phyloP scores from a whole-genome alignment of 1,140 invertebrate genomes.

The Homarus americanus region DNA sequence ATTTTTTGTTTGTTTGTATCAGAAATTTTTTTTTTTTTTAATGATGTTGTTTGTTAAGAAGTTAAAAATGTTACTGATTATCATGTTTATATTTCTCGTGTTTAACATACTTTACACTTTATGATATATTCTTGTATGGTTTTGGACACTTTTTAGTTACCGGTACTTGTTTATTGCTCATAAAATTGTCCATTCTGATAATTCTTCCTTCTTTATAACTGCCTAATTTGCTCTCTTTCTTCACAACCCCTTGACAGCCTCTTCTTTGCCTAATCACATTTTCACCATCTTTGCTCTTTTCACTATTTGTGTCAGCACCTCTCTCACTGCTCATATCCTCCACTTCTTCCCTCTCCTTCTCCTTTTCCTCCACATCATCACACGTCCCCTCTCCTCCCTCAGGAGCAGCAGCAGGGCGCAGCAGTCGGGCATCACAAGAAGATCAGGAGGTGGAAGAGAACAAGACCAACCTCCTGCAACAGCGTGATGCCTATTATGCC shows the following conservation, averaged over 20 bases:
- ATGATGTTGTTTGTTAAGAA: too few species aligned
- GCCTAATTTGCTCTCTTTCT: too few species aligned
- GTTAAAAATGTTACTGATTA: too few species aligned
- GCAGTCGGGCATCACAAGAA: slow-evolving; percentile 28
- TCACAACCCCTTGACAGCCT: not conserved
- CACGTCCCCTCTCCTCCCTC: not conserved
- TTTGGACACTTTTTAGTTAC: too few species aligned
- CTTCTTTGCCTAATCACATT: not conserved
- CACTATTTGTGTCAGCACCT: not conserved
- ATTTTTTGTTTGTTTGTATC: too few species aligned
- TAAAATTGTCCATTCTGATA: too few species aligned
- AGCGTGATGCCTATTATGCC: slow-evolving; percentile 81
- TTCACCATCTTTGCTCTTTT: not conserved
- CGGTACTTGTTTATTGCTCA: too few species aligned
- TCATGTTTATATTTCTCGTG: too few species aligned
- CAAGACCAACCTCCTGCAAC: slow-evolving; percentile 77
- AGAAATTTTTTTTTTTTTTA: too few species aligned
- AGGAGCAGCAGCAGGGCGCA: slow-evolving; percentile 52
- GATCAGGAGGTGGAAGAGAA: slow-evolving; percentile 66
- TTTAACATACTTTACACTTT: too few species aligned
- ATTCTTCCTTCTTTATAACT: too few species aligned
- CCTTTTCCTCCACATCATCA: not conserved
- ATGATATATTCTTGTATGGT: too few species aligned
- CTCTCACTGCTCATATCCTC: not conserved
- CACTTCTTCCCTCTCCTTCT: not conserved